Evolutionary conservation across 2,797 vertebrate species (phyloP).

Genomic region (Chrosomus eos): DNA sequence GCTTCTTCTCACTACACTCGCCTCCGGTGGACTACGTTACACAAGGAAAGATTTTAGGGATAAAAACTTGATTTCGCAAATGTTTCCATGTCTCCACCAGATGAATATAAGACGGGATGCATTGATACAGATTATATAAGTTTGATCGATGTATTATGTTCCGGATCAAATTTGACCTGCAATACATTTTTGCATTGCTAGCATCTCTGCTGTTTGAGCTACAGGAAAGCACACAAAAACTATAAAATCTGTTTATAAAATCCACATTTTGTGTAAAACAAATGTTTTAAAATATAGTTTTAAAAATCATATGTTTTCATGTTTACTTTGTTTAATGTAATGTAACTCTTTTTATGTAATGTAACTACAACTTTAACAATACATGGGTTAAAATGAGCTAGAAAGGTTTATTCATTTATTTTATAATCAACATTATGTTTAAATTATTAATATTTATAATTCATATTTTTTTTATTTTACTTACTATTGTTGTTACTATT

Average conservation of each 20-base stretch:
- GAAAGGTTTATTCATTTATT: too few species aligned
- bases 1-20: too few species aligned
- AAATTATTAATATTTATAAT: not conserved
- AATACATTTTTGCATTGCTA: not conserved
- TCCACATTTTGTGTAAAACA: not conserved
- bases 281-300: not conserved
- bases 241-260: not conserved
- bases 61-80: not conserved
- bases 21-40: too few species aligned
- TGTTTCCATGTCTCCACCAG: not conserved
- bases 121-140: not conserved
- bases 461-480: not conserved
- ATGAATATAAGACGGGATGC: not conserved
- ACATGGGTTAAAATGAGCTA: not conserved
- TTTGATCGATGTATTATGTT: not conserved
- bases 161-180: not conserved
- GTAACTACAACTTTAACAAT: not conserved
- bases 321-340: not conserved
- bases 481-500: not conserved
- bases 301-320: not conserved
- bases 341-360: too few species aligned
- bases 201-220: not conserved
- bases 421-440: too few species aligned
- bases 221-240: not conserved
- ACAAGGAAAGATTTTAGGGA: too few species aligned